These are phyloP conservation scores for Macaria liturata DNA, from an alignment of 2,888 invertebrate genomes.

Conservation along the genomic window DNA sequence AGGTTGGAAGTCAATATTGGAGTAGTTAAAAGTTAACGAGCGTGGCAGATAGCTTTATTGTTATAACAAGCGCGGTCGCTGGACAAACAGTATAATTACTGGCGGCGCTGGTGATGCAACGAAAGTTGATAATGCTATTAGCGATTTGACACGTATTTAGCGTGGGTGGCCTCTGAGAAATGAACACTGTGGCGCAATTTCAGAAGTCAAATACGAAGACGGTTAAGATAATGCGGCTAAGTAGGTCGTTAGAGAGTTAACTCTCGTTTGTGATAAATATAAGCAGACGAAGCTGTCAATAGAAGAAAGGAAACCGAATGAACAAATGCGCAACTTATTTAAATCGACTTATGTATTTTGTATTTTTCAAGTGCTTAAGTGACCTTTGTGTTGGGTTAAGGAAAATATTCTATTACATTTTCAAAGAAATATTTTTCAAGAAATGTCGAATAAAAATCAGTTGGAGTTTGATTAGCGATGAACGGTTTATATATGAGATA, in stretches of 20 bases:
- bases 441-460: too few species aligned
- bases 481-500: too few species aligned
- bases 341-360: conserved; percentile 17
- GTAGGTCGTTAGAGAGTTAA: conserved; percentile 55
- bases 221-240: conserved; percentile 56
- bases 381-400: conserved; percentile 18
- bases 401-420: conserved; percentile 4
- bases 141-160: conserved; percentile 76
- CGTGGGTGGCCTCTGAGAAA: conserved; percentile 69
- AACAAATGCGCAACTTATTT: conserved; percentile 7
- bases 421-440: too few species aligned
- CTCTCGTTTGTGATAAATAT: conserved; percentile 38
- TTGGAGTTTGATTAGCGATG: too few species aligned
- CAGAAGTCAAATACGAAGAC: conserved; percentile 49
- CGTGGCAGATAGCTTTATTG: conserved; percentile 68
- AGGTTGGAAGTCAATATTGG: conserved; percentile 51
- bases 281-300: conserved; percentile 33
- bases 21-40: conserved; percentile 62
- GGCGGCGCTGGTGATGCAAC: conserved; percentile 70
- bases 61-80: conserved; percentile 60
- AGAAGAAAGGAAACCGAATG: conserved; percentile 15
- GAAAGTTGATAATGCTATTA: conserved; percentile 78
- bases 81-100: conserved; percentile 67
- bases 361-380: conserved; percentile 10
- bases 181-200: conserved; percentile 63